A percentile compares a stretch with the other conserved stretches of the same genome.
Evolutionary conservation across 1,140 invertebrate genomes (phyloP).

Genomic region (Pogonognathellus flavescens): DNA sequence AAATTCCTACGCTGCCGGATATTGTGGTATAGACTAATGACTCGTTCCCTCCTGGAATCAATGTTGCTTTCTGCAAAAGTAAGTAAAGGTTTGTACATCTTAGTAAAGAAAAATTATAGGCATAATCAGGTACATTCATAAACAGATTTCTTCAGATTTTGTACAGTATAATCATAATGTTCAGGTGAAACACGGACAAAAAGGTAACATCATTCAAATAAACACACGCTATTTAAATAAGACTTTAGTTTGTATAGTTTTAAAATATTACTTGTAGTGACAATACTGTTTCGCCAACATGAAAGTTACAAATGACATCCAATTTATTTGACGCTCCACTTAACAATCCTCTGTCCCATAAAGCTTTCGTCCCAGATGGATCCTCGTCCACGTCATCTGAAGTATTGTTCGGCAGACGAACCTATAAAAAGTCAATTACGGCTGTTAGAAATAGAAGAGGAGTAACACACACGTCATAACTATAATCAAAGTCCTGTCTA

Average conservation of each 20-base stretch:
- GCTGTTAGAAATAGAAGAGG: constrained; percentile 4
- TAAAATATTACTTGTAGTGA: constrained; percentile 76
- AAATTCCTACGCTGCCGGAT: constrained; percentile 93
- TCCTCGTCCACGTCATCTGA: constrained; percentile 99
- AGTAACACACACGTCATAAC: no score
- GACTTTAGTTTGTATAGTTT: neutral
- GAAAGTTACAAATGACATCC: constrained; percentile 91
- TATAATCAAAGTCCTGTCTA: no score
- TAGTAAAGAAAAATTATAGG: neutral
- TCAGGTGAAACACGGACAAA: constrained; percentile 67
- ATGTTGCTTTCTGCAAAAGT: constrained; percentile 86
- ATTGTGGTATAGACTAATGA: constrained; percentile 96
- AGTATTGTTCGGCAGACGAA: constrained; percentile 88
- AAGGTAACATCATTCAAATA: constrained; percentile 57
- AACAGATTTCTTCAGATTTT: constrained; percentile 60
- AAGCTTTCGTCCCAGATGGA: constrained; percentile 96
- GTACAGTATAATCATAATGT: constrained; percentile 57
- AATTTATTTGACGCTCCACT: constrained; percentile 98
- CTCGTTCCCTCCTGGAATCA: constrained; percentile 97
- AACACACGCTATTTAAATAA: neutral
- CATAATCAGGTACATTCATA: neutral
- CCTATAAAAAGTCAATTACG: constrained; percentile 71
- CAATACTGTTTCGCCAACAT: constrained; percentile 94
- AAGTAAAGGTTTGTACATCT: no score
- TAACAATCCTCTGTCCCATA: constrained; percentile 97